phyloP scores from a whole-genome alignment of 2,113 vertebrate species.

The Ophthalmolycus amberensis region DNA sequence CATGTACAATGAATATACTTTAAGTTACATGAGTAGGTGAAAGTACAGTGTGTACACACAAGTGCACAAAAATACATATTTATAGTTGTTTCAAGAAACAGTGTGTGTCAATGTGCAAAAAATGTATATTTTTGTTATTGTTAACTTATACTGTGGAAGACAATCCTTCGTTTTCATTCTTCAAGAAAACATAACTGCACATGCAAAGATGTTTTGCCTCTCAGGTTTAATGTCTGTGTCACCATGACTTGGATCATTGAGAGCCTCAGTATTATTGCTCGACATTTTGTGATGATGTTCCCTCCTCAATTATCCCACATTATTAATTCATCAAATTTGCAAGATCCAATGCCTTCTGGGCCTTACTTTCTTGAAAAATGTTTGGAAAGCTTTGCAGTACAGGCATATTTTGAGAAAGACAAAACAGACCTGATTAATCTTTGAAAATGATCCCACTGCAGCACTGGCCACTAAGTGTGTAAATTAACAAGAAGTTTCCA shows the following conservation, averaged over 20 bases:
- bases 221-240: background rate
- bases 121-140: background rate
- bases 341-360: background rate
- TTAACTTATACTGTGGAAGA: background rate
- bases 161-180: background rate
- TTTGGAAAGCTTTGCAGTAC: background rate
- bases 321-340: background rate
- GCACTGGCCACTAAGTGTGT: background rate
- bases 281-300: background rate
- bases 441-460: constrained; percentile 7
- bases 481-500: constrained; percentile 18
- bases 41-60: background rate
- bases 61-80: background rate
- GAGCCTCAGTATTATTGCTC: background rate
- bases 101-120: background rate
- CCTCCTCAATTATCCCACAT: background rate
- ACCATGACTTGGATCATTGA: background rate
- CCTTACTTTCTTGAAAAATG: background rate
- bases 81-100: background rate
- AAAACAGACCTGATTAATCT: background rate
- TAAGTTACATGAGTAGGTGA: background rate
- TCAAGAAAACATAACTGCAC: background rate
- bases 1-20: background rate
- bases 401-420: background rate
- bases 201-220: background rate